A percentile compares a stretch with the other conserved stretches of the same genome.
Evolutionary conservation across 2,888 invertebrate genomes (phyloP).

Genomic region (Parapristionchus giblindavisi): DNA sequence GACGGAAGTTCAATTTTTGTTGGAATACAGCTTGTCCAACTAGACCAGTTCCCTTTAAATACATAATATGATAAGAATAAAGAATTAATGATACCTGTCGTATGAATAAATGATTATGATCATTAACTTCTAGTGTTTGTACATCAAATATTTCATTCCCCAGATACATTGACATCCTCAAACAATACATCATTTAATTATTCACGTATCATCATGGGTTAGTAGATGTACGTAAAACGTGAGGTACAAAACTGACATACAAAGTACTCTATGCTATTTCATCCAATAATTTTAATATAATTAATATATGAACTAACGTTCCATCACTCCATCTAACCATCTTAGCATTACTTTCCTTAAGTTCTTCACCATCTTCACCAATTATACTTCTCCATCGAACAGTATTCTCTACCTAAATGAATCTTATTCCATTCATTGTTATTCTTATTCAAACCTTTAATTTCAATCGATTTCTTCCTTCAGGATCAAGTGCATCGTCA

Average conservation of each 20-base stretch:
- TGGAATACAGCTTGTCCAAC: conserved; percentile 97
- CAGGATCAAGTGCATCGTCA: conserved; percentile 91
- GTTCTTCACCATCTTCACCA: conserved; percentile 69
- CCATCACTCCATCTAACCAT: conserved; percentile 98
- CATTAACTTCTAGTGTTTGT: conserved; percentile 84
- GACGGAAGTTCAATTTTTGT: conserved; percentile 94
- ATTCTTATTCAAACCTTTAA: conserved; percentile 70
- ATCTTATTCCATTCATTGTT: neutral
- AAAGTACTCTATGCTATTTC: conserved; percentile 9
- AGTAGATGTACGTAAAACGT: no score
- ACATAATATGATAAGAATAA: neutral
- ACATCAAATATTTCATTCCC: conserved; percentile 98
- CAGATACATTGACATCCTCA: conserved; percentile 90
- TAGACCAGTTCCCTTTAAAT: conserved; percentile 53
- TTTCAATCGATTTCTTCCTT: conserved; percentile 84
- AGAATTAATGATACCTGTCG: conserved; percentile 80
- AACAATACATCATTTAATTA: no score
- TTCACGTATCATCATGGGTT: no score
- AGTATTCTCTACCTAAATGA: conserved; percentile 87
- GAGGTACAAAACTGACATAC: no score
- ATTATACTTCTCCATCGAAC: conserved; percentile 83
- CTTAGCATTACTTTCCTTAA: conserved; percentile 90
- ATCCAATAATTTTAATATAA: no score
- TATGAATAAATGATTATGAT: conserved; percentile 96
- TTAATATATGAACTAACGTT: conserved; percentile 67